Conservation (phyloP, 2,888 invertebrate species). For the Meiosimyza decipiens region DNA sequence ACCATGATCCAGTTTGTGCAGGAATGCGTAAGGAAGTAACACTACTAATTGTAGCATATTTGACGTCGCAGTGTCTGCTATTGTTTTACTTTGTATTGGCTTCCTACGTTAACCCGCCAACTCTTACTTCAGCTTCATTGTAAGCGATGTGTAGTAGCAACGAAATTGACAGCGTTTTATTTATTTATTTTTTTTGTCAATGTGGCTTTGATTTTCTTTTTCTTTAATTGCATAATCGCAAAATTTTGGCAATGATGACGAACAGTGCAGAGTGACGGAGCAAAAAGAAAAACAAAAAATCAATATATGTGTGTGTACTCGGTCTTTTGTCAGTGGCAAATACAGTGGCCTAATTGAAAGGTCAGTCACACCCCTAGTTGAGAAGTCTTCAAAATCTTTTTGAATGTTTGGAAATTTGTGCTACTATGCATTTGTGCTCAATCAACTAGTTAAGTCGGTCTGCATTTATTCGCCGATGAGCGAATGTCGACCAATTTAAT, state of each 20-base stretch:
- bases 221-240: constrained; percentile 3
- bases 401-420: too few species aligned
- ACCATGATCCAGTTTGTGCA: constrained; percentile 3
- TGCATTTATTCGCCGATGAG: too few species aligned
- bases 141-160: too few species aligned
- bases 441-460: too few species aligned
- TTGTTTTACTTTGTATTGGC: neutral
- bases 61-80: constrained; percentile 8
- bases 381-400: too few species aligned
- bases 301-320: neutral
- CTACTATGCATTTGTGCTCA: too few species aligned
- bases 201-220: neutral
- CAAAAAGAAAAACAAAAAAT: neutral
- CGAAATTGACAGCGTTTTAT: neutral
- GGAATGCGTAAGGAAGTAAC: neutral
- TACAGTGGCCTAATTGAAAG: too few species aligned
- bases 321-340: too few species aligned
- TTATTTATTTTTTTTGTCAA: neutral
- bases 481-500: too few species aligned
- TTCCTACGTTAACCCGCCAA: neutral
- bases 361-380: too few species aligned
- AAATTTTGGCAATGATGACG: neutral
- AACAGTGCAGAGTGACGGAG: neutral
- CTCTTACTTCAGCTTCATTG: neutral
- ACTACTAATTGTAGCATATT: too few species aligned